Base-by-base conservation (phyloP, 2,797 vertebrate species). In the Pseudomugil tenellus region DNA sequence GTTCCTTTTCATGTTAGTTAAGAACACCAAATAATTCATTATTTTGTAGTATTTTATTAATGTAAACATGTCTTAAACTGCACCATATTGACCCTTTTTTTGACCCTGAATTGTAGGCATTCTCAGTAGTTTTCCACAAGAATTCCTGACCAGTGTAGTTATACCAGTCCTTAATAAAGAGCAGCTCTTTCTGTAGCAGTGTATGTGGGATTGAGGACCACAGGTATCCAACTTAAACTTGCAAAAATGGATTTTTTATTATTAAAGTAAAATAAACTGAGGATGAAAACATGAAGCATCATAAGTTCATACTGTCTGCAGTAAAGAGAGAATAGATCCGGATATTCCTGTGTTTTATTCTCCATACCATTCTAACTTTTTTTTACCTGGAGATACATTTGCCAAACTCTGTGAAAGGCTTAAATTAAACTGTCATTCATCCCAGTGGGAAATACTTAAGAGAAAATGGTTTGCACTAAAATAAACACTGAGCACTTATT, bases 401-500 rank as follows among this genome's bases (percentile, higher is more conserved):
- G 43, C 43, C 17, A 35, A 37, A 49, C 48, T 55, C 51, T 41
- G 31, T 9, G 14, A 69, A 43, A 62, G 49, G 37, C 17, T 43
- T 2, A 29, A 29, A 5, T 17, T 65, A 41, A 70, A 66, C 32
- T 46, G 14, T 32, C 4, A 17, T 63, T 29, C 21, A 43, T 65
- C 39, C 35, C 29, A 31, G 8, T 54, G 23, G 13, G 39, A 58
- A 35, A 29, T 52, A 52, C 11, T 59, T 63, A 17, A 41, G 56
- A 63, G 60, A 43, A 66, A 70, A 65, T 51, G 1, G 26, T 56
- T 53, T 57, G 13, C 28, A 34, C 26, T 32, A 29, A 28, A 63
- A n/a, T 43, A 53, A 74, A 71, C 23, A n/a, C 8, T 16, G 28
- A 14, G 26, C 31, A 60, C 63, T 71, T 63, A 23, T n/a, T 19